phyloP scores from a whole-genome alignment of 37 sponge, comb jelly and placozoan genomes.

The Cliona cf. orientalis region DNA sequence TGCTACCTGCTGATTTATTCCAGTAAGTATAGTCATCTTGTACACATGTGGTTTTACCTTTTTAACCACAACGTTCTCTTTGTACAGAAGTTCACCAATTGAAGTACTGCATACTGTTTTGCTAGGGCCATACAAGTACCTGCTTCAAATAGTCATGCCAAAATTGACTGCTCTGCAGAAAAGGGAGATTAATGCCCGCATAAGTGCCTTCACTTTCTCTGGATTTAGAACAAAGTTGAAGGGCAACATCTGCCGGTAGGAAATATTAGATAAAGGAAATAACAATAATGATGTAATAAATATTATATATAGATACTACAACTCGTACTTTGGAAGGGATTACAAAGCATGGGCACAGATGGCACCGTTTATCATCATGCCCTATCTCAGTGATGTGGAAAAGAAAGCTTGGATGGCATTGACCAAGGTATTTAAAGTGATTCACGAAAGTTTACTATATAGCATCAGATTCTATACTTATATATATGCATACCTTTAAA shows the following conservation, averaged over 20 bases:
- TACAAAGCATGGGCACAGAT: conserved; percentile 28
- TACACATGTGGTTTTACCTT: too few relatives aligned
- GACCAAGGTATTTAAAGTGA: neutral
- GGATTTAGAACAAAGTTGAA: neutral
- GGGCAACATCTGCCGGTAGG: conserved; percentile 8
- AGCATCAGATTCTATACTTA: neutral
- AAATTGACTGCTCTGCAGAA: neutral
- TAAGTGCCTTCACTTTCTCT: conserved; percentile 32
- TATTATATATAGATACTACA: neutral
- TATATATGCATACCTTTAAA: neutral
- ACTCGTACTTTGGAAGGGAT: conserved; percentile 47
- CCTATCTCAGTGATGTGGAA: neutral
- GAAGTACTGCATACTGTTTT: conserved; percentile 45
- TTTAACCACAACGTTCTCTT: too few relatives aligned
- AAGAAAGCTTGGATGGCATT: neutral
- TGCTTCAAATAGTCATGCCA: conserved; percentile 13
- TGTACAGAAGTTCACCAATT: conserved; percentile 33
- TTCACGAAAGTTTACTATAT: neutral
- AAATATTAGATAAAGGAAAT: too few relatives aligned
- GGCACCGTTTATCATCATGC: neutral
- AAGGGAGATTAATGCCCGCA: conserved; percentile 33
- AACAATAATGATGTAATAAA: too few relatives aligned
- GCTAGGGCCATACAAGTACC: conserved; percentile 47
- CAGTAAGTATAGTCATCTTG: too few relatives aligned
- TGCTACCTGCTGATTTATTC: too few relatives aligned